phyloP scores from a whole-genome alignment of 2,797 vertebrate genomes.

The Myiothlypis chrysogaster region DNA sequence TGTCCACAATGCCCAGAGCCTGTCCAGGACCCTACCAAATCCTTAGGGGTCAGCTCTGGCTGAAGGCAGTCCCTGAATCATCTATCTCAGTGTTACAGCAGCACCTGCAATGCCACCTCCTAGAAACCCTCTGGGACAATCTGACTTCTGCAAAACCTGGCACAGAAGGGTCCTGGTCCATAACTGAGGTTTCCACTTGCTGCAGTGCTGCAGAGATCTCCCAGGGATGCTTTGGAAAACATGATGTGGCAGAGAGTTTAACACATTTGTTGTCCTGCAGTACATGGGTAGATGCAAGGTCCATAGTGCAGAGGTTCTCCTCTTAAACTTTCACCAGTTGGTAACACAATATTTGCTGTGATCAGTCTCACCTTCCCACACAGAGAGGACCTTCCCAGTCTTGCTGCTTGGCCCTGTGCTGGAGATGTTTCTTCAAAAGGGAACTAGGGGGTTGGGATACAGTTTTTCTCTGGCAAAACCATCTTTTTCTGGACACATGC shows the following conservation, averaged over 20 bases:
- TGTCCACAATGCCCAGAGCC: not conserved
- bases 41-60: not conserved
- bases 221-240: not conserved
- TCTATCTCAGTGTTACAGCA: not conserved
- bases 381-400: not conserved
- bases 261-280: not conserved
- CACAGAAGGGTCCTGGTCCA: not conserved
- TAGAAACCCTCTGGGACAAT: not conserved
- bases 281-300: not conserved
- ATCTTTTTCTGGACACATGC: not conserved
- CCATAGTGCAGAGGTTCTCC: not conserved
- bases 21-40: not conserved
- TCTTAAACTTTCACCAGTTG: not conserved
- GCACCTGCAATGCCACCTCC: not conserved
- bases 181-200: not conserved
- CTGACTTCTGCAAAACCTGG: not conserved
- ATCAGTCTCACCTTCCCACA: not conserved
- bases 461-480: not conserved
- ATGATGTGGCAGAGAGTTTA: not conserved
- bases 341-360: not conserved
- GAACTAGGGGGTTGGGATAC: rapidly evolving
- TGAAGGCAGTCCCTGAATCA: not conserved
- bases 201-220: not conserved
- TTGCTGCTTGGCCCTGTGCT: not conserved
- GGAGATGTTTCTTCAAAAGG: not conserved